Conservation (phyloP, 2,113 vertebrate genomes). For the Scopus umbretta region DNA sequence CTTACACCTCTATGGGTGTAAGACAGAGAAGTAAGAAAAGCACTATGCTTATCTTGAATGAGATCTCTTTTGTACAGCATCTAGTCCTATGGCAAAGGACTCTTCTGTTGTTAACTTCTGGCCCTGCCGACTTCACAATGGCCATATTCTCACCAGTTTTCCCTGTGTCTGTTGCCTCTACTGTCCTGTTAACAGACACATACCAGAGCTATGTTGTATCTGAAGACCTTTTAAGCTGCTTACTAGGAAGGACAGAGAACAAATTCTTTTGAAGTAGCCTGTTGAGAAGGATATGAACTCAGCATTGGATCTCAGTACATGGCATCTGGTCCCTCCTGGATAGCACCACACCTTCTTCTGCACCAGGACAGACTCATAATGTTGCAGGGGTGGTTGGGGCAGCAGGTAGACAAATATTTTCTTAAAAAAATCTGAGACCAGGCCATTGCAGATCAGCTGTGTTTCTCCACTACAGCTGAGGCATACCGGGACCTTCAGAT, state of each 20-base stretch:
- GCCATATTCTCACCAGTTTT: background rate
- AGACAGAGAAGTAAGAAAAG: background rate
- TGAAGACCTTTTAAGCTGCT: background rate
- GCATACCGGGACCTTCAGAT: background rate
- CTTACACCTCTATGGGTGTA: background rate
- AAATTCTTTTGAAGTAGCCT: background rate
- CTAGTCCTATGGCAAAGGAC: background rate
- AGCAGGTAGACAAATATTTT: background rate
- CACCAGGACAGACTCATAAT: background rate
- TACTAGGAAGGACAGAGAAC: background rate
- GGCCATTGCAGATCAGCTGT: background rate
- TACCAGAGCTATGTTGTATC: no score
- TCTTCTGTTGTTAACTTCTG: background rate
- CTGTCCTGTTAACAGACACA: background rate
- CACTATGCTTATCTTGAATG: background rate
- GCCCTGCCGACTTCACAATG: background rate
- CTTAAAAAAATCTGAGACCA: background rate
- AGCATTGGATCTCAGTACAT: background rate
- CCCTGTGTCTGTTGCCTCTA: background rate
- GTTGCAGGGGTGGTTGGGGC: background rate
- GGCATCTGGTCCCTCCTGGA: background rate
- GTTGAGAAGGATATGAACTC: background rate
- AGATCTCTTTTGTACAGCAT: background rate
- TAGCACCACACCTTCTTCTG: background rate
- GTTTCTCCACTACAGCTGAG: background rate